Percentiles rank a stretch among this genome's conserved stretches.
Conservation (phyloP, 2,888 invertebrate genomes). For the Drosophila quinaria region DNA sequence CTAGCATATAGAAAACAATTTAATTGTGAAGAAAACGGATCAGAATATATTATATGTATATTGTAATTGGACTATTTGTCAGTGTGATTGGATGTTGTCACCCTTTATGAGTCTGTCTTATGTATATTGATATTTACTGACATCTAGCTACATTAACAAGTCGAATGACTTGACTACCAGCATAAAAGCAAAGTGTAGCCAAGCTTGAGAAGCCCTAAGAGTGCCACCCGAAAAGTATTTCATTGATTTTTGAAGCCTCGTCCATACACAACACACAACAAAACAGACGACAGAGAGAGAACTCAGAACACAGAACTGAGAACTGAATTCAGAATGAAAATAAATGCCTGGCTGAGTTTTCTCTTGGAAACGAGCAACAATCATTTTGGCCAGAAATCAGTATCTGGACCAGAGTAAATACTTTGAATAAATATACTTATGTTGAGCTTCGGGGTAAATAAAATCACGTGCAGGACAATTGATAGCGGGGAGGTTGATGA, state of each 20-base stretch:
- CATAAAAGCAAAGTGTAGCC: slow-evolving; percentile 75
- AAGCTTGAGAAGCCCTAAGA: slow-evolving; percentile 80
- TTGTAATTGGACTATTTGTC: slow-evolving; percentile 18
- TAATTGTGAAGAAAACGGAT: too few species aligned
- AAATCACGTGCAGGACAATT: slow-evolving; percentile 64
- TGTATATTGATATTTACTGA: slow-evolving; percentile 37
- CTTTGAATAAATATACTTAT: slow-evolving; percentile 62
- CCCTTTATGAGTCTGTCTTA: slow-evolving; percentile 6
- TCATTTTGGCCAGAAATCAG: slow-evolving; percentile 23
- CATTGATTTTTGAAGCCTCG: slow-evolving; percentile 84
- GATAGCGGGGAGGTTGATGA: slow-evolving; percentile 38
- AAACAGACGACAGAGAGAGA: slow-evolving; percentile 34
- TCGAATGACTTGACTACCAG: slow-evolving; percentile 64
- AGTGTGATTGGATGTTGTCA: not conserved
- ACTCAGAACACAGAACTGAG: slow-evolving; percentile 32
- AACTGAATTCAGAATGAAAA: slow-evolving; percentile 36
- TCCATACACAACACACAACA: slow-evolving; percentile 55
- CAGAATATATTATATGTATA: not conserved
- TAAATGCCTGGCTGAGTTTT: slow-evolving; percentile 50
- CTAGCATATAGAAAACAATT: not conserved
- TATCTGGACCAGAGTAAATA: slow-evolving; percentile 50
- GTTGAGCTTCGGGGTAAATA: slow-evolving; percentile 66
- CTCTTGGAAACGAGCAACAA: slow-evolving; percentile 21
- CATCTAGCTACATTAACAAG: slow-evolving; percentile 56
- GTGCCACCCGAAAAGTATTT: slow-evolving; percentile 84